Base-by-base conservation (phyloP, 1,140 invertebrate genomes). In the Drosophila lacertosa region DNA sequence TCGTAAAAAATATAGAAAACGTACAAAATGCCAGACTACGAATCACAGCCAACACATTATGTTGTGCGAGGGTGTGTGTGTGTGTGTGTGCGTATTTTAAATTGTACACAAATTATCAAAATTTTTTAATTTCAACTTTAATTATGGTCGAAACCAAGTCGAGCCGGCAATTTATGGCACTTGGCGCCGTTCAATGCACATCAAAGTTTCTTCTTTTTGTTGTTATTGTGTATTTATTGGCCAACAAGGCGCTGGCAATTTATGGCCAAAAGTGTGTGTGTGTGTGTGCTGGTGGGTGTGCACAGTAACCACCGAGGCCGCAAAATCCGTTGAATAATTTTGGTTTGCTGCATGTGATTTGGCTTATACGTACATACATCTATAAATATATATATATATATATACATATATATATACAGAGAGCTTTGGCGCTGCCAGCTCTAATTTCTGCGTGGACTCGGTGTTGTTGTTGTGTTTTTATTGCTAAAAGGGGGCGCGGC, bases 291-390 rank as follows among this genome's bases (percentile, higher is more conserved):
- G 15, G 13, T 29, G 45, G 20, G 3, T 16, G 64, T 42, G 39
- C 20, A 44, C 11, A 37, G 47, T 39, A 44, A 66, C 74, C 81
- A 45, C 32, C 29, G 48, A 58, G 72, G 65, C 81, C 80, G 42
- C 77, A 82, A 75, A 88, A 78, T 86, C 77, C 82, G 65, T 75
- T 82, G 50, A 88, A 86, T 86, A 81, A 86, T 86, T 88, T 72
- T 75, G 77, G 81, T 77, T 72, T 22, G 62, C 82, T 77, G 82
- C 64, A 74, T 67, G 35, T 72, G 64, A 72, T 72, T 72, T 66
- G 68, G 16, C n/a, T n/a, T n/a, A n/a, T n/a, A n/a, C n/a, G n/a
- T n/a, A n/a, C n/a, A n/a, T n/a, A n/a, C n/a, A n/a, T n/a, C n/a
- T 42, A 35, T 62, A 11, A 22, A 37, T 18, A 55, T 29, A 29